Conservation (phyloP, 2,113 vertebrate genomes). For the Neoarius graeffei region DNA sequence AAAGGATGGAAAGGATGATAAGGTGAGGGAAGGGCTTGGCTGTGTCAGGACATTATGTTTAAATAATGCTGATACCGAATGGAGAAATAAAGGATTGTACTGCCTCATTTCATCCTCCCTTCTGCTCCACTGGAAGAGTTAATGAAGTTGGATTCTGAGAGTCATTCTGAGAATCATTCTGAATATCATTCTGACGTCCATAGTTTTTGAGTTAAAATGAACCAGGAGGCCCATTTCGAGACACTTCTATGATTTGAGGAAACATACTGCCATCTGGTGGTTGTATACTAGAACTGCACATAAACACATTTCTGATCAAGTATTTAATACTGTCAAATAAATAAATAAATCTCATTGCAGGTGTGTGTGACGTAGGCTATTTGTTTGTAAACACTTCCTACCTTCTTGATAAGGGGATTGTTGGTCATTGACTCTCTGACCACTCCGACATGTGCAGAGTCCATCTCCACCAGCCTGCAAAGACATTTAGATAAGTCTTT, state of each 20-base stretch:
- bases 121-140: constrained; percentile 91
- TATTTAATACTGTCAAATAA: too few relatives aligned
- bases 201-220: not conserved
- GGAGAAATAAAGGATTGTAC: constrained; percentile 48
- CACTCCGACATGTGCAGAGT: constrained; percentile 75
- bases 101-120: constrained; percentile 73
- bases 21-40: constrained; percentile 52
- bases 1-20: constrained; percentile 28
- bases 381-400: constrained; percentile 59
- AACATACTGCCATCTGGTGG: constrained; percentile 42
- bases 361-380: not conserved
- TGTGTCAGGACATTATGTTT: constrained; percentile 43
- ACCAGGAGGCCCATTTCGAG: not conserved
- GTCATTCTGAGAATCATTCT: not conserved
- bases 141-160: constrained; percentile 85
- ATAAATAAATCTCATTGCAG: not conserved
- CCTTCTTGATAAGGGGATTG: constrained; percentile 80
- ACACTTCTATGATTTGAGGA: not conserved
- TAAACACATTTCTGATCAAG: not conserved
- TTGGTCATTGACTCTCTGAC: constrained; percentile 78
- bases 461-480: constrained; percentile 53
- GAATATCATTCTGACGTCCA: not conserved
- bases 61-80: constrained; percentile 51
- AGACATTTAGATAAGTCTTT: too few relatives aligned
- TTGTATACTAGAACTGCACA: not conserved